Percentiles rank a stretch among this genome's conserved stretches.
phyloP scores from a whole-genome alignment of 35 echinoderm and acorn worm genomes.

The Stichopus chloronotus region DNA sequence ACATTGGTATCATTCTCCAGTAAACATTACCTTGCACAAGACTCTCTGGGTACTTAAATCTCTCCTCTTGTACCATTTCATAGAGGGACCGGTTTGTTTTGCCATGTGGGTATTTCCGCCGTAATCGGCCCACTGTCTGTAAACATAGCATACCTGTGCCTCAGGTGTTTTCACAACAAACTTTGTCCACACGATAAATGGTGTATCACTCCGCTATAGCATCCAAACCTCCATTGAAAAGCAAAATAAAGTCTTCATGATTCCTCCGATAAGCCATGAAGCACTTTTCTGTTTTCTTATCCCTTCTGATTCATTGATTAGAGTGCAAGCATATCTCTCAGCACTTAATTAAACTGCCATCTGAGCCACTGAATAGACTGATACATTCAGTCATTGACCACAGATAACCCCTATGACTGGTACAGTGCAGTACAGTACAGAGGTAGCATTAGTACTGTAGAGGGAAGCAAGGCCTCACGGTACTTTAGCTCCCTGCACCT shows the following conservation, averaged over 20 bases:
- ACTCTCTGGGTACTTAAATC: constrained; percentile 29
- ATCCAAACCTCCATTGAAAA: too few species aligned
- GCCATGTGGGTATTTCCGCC: constrained; percentile 6
- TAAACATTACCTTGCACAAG: constrained; percentile 34
- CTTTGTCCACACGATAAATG: background rate
- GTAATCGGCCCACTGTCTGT: background rate
- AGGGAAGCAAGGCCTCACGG: too few species aligned
- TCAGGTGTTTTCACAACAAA: background rate
- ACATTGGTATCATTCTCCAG: background rate
- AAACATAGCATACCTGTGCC: background rate
- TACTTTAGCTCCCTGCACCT: background rate
- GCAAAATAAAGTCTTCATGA: too few species aligned
- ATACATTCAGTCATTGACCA: background rate
- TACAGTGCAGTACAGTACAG: too few species aligned
- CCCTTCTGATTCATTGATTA: too few species aligned
- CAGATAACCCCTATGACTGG: background rate
- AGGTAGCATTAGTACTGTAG: too few species aligned
- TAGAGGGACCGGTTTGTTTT: constrained; percentile 37
- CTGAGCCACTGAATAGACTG: too few species aligned
- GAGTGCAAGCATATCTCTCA: too few species aligned
- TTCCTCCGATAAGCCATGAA: too few species aligned
- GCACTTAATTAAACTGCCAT: too few species aligned
- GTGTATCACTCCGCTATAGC: background rate
- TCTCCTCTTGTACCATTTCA: constrained; percentile 38
- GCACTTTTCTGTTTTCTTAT: too few species aligned